Evolutionary conservation across 1,140 invertebrate species (phyloP).

Genomic region (Lepidurus apus): DNA sequence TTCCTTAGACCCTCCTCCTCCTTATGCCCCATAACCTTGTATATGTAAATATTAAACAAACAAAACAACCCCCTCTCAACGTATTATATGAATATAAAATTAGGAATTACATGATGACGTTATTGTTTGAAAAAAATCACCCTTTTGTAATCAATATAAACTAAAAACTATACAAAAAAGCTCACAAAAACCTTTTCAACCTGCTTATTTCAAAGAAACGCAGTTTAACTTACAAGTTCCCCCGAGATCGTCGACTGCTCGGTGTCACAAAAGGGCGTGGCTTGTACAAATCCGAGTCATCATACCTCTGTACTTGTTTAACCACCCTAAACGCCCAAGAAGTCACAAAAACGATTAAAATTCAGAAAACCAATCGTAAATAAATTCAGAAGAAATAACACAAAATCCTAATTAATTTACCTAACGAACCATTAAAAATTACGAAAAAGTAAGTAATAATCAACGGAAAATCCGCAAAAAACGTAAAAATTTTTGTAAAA

Average conservation of each 20-base stretch:
- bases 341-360: neutral
- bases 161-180: neutral
- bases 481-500: too few relatives aligned
- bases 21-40: slow-evolving; percentile 41
- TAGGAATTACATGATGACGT: too few relatives aligned
- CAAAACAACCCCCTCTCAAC: too few relatives aligned
- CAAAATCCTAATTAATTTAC: neutral
- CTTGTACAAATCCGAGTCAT: slow-evolving; percentile 62
- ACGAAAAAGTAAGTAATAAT: too few relatives aligned
- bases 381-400: neutral
- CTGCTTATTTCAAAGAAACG: neutral
- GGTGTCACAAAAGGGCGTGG: slow-evolving; percentile 54
- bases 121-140: too few relatives aligned
- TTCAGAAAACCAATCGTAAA: neutral
- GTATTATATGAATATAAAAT: too few relatives aligned
- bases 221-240: slow-evolving; percentile 40
- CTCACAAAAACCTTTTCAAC: slow-evolving; percentile 6
- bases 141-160: too few relatives aligned
- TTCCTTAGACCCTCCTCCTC: slow-evolving; percentile 40
- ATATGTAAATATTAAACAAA: too few relatives aligned
- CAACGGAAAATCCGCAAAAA: too few relatives aligned
- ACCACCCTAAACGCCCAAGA: neutral
- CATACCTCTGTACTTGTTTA: slow-evolving; percentile 51
- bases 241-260: slow-evolving; percentile 48
- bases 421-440: neutral